Conservation (phyloP, 1,140 invertebrate genomes). For the Adelges cooleyi region DNA sequence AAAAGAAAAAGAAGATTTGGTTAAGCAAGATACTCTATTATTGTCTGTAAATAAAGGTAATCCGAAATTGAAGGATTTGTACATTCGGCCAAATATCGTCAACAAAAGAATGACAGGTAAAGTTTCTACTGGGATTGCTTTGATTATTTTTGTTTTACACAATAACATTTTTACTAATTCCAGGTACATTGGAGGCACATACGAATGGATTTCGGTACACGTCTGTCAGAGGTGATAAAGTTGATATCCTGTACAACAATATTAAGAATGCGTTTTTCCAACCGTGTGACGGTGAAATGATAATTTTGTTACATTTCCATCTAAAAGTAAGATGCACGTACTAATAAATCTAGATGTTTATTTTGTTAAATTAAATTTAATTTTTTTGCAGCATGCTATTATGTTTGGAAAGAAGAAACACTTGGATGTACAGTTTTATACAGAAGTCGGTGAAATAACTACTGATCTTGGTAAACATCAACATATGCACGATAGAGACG, state of each 20-base stretch:
- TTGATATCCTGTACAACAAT: conserved; percentile 99
- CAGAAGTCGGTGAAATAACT: conserved; percentile 98
- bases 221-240: conserved; percentile 95
- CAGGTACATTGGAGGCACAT: conserved; percentile 80
- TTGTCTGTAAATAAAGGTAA: conserved; percentile 93
- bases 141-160: too few relatives aligned
- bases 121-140: neutral
- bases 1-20: conserved; percentile 93
- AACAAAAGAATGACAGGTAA: conserved; percentile 87
- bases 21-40: conserved; percentile 97
- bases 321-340: conserved; percentile 82
- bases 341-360: too few relatives aligned
- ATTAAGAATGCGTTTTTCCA: conserved; percentile 99
- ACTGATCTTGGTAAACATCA: conserved; percentile 99
- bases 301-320: conserved; percentile 97
- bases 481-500: conserved; percentile 98
- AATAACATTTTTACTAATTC: too few relatives aligned
- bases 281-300: conserved; percentile 99
- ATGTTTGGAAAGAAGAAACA: conserved; percentile 99
- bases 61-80: conserved; percentile 98
- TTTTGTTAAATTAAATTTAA: conserved; percentile 15
- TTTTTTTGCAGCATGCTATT: conserved; percentile 78
- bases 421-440: conserved; percentile 98
- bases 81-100: conserved; percentile 96
- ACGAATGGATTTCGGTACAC: conserved; percentile 97